phyloP scores from a whole-genome alignment of 2,888 invertebrate species.

The Embidobia sp. region DNA sequence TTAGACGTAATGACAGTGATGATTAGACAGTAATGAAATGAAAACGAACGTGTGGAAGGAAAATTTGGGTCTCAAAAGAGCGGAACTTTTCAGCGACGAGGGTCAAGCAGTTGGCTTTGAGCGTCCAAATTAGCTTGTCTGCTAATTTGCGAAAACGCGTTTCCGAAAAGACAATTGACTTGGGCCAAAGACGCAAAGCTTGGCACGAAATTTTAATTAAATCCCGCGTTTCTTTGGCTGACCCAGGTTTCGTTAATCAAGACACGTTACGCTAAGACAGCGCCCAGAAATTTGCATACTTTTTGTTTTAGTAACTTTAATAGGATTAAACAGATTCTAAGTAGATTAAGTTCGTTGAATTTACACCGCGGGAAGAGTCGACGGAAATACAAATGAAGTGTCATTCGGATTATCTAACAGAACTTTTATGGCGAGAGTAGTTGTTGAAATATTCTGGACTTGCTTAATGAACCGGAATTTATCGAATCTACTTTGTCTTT shows the following conservation, averaged over 20 bases:
- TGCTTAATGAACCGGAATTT: constrained; percentile 40
- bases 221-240: constrained; percentile 38
- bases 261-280: constrained; percentile 44
- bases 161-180: constrained; percentile 8
- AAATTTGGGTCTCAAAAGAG: too few species aligned
- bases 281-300: constrained; percentile 52
- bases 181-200: constrained; percentile 8
- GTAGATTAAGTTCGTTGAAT: constrained; percentile 51
- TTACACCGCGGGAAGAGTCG: constrained; percentile 40
- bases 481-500: constrained; percentile 37
- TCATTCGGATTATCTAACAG: constrained; percentile 52
- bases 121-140: not conserved
- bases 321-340: constrained; percentile 55
- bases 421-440: constrained; percentile 38
- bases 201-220: constrained; percentile 38
- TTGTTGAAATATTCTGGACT: constrained; percentile 37
- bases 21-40: not conserved
- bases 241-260: constrained; percentile 41
- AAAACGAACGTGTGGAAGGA: not conserved
- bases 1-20: too few species aligned
- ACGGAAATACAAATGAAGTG: constrained; percentile 56
- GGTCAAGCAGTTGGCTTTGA: too few species aligned
- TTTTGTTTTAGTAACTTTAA: constrained; percentile 53
- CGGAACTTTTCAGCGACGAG: too few species aligned
- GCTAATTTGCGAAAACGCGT: not conserved